Percentiles rank a stretch among this genome's conserved stretches.
Conservation (phyloP, 2,797 vertebrate genomes). For the Takifugu rubripes region DNA sequence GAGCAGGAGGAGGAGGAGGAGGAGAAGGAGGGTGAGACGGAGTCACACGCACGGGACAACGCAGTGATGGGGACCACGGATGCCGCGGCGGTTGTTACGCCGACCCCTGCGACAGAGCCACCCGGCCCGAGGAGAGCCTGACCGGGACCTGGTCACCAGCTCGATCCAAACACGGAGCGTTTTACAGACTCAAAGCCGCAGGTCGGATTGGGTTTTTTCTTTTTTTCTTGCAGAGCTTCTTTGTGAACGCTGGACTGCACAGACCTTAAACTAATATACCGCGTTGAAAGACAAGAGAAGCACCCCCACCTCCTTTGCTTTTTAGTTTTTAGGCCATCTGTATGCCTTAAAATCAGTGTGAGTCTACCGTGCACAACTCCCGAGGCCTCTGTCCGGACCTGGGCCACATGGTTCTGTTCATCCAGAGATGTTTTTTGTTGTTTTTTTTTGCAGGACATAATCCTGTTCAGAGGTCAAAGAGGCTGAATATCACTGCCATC, state of each 20-base stretch:
- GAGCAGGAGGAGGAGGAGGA: constrained; percentile 21
- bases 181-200: constrained; percentile 56
- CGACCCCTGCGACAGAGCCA: constrained; percentile 30
- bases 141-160: constrained; percentile 1
- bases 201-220: constrained; percentile 62
- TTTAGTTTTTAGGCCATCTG: constrained; percentile 53
- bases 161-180: constrained; percentile 42
- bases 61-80: constrained; percentile 24
- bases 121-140: constrained; percentile 45
- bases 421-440: constrained; percentile 35
- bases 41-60: constrained; percentile 17
- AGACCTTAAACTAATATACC: constrained; percentile 9
- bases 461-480: constrained; percentile 32
- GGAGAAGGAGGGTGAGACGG: constrained; percentile 17
- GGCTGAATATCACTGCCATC: constrained; percentile 56
- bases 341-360: constrained; percentile 72
- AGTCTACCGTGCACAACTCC: constrained; percentile 55
- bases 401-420: constrained; percentile 1
- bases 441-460: constrained; percentile 30
- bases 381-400: constrained; percentile 44
- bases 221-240: constrained; percentile 37
- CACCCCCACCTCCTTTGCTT: constrained; percentile 30
- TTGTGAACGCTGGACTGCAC: constrained; percentile 58
- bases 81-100: constrained; percentile 22
- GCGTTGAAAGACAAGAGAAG: constrained; percentile 35